A percentile compares a stretch with the other conserved stretches of the same genome.
phyloP scores from a whole-genome alignment of 2,888 invertebrate species.

The Achlya flavicornis region DNA sequence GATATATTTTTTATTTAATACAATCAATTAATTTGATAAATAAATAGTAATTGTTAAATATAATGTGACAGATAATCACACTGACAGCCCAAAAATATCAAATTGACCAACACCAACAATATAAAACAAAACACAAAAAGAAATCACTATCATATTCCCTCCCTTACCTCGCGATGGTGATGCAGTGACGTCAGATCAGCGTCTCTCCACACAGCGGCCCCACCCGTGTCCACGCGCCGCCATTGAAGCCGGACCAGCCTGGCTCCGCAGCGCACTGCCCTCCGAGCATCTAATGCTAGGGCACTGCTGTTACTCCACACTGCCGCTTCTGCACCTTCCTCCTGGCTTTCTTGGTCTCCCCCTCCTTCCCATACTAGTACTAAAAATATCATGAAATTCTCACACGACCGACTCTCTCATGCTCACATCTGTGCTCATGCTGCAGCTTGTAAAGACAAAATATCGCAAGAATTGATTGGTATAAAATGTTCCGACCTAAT shows the following conservation, averaged over 20 bases:
- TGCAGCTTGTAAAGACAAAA: not conserved
- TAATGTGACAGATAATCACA: too few species aligned
- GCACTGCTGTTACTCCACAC: constrained; percentile 80
- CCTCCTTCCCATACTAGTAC: constrained; percentile 79
- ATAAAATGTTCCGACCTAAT: too few species aligned
- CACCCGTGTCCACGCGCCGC: constrained; percentile 64
- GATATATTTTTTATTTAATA: too few species aligned
- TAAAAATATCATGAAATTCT: constrained; percentile 29
- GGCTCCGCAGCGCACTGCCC: constrained; percentile 75
- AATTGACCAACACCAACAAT: too few species aligned
- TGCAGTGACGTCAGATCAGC: constrained; percentile 74
- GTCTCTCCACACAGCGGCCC: constrained; percentile 68
- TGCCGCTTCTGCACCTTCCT: constrained; percentile 71
- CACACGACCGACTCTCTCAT: not conserved
- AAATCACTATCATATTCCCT: not conserved
- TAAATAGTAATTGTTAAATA: too few species aligned
- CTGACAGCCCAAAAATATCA: too few species aligned
- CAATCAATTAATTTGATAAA: too few species aligned
- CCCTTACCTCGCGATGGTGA: constrained; percentile 70
- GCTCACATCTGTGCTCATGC: too few species aligned
- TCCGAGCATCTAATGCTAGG: constrained; percentile 71
- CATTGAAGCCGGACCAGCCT: constrained; percentile 75
- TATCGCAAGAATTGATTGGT: not conserved
- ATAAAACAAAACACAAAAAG: too few species aligned
- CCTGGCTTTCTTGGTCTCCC: constrained; percentile 56